Evolutionary conservation across 1,140 invertebrate species (phyloP).

Genomic region (Rhagoletis pomonella): DNA sequence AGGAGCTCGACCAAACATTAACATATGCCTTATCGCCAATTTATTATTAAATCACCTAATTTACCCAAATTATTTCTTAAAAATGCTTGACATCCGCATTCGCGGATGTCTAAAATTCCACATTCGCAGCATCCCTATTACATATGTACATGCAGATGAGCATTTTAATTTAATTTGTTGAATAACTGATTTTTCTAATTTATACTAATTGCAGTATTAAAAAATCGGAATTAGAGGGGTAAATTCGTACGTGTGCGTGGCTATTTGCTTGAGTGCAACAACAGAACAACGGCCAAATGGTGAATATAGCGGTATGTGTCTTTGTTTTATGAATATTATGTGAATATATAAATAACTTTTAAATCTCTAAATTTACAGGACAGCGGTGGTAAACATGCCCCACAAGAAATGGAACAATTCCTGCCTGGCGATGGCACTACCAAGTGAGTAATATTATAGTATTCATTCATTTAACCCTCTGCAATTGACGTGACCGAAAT

Average conservation of each 20-base stretch:
- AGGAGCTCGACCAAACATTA: too few species aligned
- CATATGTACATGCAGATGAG: too few species aligned
- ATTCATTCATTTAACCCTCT: constrained; percentile 9
- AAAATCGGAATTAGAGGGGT: background rate
- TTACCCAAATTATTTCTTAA: too few species aligned
- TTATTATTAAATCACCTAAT: too few species aligned
- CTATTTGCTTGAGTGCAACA: background rate
- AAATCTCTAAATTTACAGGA: constrained; percentile 60
- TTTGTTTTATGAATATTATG: background rate
- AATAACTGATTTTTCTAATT: constrained; percentile 38
- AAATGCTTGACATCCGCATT: too few species aligned
- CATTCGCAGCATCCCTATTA: too few species aligned
- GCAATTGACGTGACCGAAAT: too few species aligned
- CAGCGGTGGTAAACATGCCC: constrained; percentile 66
- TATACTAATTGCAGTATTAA: constrained; percentile 5
- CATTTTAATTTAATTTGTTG: constrained; percentile 4
- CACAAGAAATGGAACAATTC: constrained; percentile 80
- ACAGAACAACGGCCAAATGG: constrained; percentile 63
- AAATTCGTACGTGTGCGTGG: background rate
- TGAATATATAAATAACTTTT: background rate
- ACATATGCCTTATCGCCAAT: too few species aligned
- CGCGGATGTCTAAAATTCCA: too few species aligned
- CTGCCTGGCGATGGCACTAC: constrained; percentile 76
- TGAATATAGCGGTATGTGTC: constrained; percentile 68
- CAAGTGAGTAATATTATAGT: constrained; percentile 66